Base-by-base conservation (phyloP, 1,140 invertebrate genomes). In the Brachionus sp. region DNA sequence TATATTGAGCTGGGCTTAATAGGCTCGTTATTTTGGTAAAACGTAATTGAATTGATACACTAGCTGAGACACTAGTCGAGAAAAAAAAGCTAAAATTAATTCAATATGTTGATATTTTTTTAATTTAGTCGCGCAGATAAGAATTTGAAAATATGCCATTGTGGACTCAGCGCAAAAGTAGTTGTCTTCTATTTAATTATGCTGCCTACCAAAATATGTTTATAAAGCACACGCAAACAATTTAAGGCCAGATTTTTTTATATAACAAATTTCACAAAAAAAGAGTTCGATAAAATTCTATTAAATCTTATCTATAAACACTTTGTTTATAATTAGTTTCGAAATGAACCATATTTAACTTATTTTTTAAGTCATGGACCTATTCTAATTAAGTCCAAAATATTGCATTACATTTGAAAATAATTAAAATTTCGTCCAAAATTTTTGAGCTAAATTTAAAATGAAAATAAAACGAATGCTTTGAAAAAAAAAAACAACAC, bases 21-120 rank as follows among this genome's bases (percentile, higher is more conserved):
- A 6, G 12, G 39, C 7, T 57, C 19, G 50, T n/a, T 16, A 57
- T 57, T 50, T 57, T 57, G 50, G 50, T 5, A 57, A 53, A 57
- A 57, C 50, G 50, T 57, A 57, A 57, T 57, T 57, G 9, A 57
- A 57, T 57, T 57, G 50, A 57, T 57, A 57, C 50, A n/a, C n/a
- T n/a, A 57, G 50, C 19, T 57, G 50, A 57, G 50, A 57, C 50
- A 57, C 50, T 57, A 57, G 19, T 57, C 5, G n/a, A 57, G 19
- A 42, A 7, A 42, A n/a, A 57, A 57, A 19, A 57, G 9, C 50
- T 57, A 19, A 57, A 57, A 57, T 57, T 57, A 19, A 57, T 57
- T 57, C 19, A 5, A 57, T 57, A 19, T 57, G 50, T 57, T 57
- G n/a, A 57, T 57, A 57, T 57, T 57, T 57, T 57, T 57, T 57